A percentile compares a stretch with the other conserved stretches of the same genome.
phyloP scores from a whole-genome alignment of 2,113 vertebrate genomes.

The Ictalurus furcatus region DNA sequence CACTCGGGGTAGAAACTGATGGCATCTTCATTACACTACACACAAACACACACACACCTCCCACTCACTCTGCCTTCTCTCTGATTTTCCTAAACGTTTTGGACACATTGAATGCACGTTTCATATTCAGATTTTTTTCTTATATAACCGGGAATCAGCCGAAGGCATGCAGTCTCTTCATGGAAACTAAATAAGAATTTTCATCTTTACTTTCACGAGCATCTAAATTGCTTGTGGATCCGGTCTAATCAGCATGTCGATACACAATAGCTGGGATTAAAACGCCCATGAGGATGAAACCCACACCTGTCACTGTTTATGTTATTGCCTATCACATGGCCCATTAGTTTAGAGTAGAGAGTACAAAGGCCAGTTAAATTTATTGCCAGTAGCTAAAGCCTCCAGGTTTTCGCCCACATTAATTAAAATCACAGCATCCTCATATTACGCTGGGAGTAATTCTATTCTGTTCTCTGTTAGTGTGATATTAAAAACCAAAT shows the following conservation, averaged over 20 bases:
- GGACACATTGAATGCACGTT: slow-evolving; percentile 16
- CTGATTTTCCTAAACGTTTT: slow-evolving; percentile 19
- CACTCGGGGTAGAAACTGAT: slow-evolving; percentile 33
- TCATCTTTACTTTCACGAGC: slow-evolving; percentile 23
- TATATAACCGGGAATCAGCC: neutral
- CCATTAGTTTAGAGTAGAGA: slow-evolving; percentile 28
- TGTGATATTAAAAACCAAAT: slow-evolving; percentile 40
- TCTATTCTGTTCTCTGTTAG: slow-evolving; percentile 27
- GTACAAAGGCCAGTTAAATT: slow-evolving; percentile 25
- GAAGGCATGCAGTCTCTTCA: neutral
- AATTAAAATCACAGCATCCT: slow-evolving; percentile 37
- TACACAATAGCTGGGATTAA: slow-evolving; percentile 15
- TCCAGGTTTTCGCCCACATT: slow-evolving; percentile 9
- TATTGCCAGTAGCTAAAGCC: slow-evolving; percentile 33
- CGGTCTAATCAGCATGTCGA: slow-evolving; percentile 17
- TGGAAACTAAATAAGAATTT: slow-evolving; percentile 24
- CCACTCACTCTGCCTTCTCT: neutral
- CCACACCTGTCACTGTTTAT: slow-evolving; percentile 28
- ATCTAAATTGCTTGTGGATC: slow-evolving; percentile 18
- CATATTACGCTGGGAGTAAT: slow-evolving; percentile 4
- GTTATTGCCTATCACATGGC: slow-evolving; percentile 35
- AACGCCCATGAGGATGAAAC: slow-evolving; percentile 13
- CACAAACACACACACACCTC: slow-evolving; percentile 16
- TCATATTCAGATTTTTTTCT: neutral
- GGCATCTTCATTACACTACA: slow-evolving; percentile 23